A percentile compares a stretch with the other conserved stretches of the same genome.
These are phyloP conservation scores for Sitobion miscanthi DNA, from an alignment of 1,140 invertebrate species.

Conservation along the genomic window DNA sequence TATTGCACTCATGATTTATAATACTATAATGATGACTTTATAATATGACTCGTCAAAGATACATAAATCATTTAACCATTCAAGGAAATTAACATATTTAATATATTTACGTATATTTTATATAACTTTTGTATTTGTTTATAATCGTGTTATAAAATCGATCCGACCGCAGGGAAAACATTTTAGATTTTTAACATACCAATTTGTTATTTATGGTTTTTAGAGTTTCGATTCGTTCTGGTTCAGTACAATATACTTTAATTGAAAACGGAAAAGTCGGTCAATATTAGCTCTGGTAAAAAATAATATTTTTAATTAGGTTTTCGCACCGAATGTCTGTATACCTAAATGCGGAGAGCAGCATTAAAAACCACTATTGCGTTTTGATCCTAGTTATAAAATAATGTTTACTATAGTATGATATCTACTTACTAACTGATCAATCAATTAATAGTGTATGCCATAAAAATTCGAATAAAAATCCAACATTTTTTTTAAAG, in stretches of 20 bases:
- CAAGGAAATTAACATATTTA: not conserved
- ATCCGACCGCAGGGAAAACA: not conserved
- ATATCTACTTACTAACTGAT: not conserved
- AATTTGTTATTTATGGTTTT: not conserved
- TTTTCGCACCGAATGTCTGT: not conserved
- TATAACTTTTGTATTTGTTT: not conserved
- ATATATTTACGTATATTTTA: not conserved
- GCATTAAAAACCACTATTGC: not conserved
- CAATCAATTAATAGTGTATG: not conserved
- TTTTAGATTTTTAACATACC: not conserved
- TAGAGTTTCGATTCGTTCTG: not conserved
- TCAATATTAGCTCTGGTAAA: not conserved
- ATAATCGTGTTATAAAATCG: not conserved
- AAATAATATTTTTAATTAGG: not conserved
- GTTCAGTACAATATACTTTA: not conserved
- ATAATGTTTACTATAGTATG: not conserved
- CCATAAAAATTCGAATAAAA: not conserved
- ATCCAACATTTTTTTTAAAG: not conserved
- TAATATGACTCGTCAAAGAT: not conserved
- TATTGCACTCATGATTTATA: not conserved
- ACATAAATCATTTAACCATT: not conserved
- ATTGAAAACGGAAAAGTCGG: not conserved
- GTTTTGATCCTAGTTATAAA: not conserved
- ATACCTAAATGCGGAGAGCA: not conserved
- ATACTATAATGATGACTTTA: too few species aligned